Evolutionary conservation across 2,888 invertebrate genomes (phyloP), one percentile per base, ranked within the genome.

Genomic region (Athrips mouffetella): DNA sequence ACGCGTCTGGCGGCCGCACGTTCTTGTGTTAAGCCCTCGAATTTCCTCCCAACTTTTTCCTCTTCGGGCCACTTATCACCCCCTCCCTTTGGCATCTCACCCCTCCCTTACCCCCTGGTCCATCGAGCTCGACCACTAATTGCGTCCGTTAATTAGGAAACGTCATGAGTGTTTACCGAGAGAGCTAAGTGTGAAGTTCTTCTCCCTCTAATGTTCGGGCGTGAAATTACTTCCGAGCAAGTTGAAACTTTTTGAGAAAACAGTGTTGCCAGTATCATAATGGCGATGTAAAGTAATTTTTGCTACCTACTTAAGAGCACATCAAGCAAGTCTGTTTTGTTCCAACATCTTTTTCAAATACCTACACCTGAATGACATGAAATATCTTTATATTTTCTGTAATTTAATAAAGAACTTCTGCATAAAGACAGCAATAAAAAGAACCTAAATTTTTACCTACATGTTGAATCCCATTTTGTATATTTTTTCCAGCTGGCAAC

Each of bases 101-200:
- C 21, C 21, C 11, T 62, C 60, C 29, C 57, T 58, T 58, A 59
- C 63, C 67, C 63, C 56, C 57, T 68, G 73, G 76, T 75, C 80
- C 81, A 76, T 77, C 80, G 76, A 73, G 77, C 79, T 70, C 78
- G 74, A 77, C 88, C 88, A 75, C 88, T 88, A 88, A 88, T 88
- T 88, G 88, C 87, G 88, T 86, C 82, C 87, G 87, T 87, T 88
- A 88, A 88, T 88, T 88, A 88, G 80, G 85, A 85, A 85, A 86
- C 88, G 88, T 88, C 88, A 86, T 88, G 87, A 88, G 88, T 88
- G 88, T 88, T 88, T 88, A 88, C 87, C 74, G 74, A 79, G 76
- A 70, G 79, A 76, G 82, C 85, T 86, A 86, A 87, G 88, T 88
- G 88, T 87, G 87, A 87, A 88, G 88, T 88, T 87, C 78, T 71